A percentile compares a stretch with the other conserved stretches of the same genome.
Evolutionary conservation across 2,113 vertebrate species (phyloP).

Genomic region (Chinchilla lanigera): DNA sequence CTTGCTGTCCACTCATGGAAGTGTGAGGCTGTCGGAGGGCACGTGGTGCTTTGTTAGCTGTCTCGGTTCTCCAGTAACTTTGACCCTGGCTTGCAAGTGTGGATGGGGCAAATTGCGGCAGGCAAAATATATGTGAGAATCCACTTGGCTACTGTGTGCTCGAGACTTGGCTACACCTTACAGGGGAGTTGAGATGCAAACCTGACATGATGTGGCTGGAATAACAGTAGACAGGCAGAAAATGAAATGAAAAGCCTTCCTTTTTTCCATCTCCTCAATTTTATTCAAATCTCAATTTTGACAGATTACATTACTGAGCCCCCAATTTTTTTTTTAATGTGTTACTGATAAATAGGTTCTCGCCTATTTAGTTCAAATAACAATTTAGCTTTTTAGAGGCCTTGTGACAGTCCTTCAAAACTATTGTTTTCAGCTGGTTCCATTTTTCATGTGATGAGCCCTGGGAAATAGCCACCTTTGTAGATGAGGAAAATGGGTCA

Average conservation of each 20-base stretch:
- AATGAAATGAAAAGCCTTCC: neutral
- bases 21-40: neutral
- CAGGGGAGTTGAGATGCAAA: neutral
- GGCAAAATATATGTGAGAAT: neutral
- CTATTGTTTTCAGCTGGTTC: neutral
- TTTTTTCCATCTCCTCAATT: neutral
- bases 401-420: neutral
- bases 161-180: neutral
- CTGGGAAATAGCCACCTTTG: neutral
- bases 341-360: neutral
- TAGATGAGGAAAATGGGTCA: neutral
- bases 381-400: neutral
- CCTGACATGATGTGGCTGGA: neutral
- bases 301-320: neutral
- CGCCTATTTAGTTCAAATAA: neutral
- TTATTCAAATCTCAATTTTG: conserved; percentile 15
- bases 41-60: neutral
- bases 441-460: neutral
- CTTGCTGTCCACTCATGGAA: neutral
- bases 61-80: neutral
- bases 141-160: neutral
- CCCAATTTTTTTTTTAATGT: neutral
- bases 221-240: neutral
- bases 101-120: neutral
- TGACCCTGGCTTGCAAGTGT: neutral